Base-by-base conservation (phyloP, 2,797 vertebrate genomes). In the Syngnathus acus region DNA sequence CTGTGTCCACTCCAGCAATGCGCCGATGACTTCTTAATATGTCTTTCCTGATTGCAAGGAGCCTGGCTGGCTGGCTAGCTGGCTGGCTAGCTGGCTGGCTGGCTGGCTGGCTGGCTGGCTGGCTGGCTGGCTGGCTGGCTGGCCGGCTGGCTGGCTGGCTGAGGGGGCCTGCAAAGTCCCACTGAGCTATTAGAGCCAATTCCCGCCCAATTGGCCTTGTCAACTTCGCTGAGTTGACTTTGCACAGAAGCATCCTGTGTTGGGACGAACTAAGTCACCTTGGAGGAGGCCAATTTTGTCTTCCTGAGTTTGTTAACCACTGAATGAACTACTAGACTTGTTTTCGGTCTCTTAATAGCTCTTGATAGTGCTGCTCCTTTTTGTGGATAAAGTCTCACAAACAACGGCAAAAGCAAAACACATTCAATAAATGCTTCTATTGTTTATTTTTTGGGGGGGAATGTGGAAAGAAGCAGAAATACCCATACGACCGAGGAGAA, bases 271-370 rank as follows among this genome's bases (percentile, higher is more conserved):
- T 61, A 76, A 84, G 80, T 87, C 83, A 85, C 83, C 79, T 87
- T 88, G 85, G 84, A 82, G 54, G 26, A 37, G 82, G 78, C 82
- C 78, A 88, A 88, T 89, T 87, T 86, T 80, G 78, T 68, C 80
- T 73, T 84, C 84, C 72, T 81, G 70, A 66, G 74, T 70, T 71
- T 76, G 77, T 86, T 38, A 57, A 57, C 26, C 32, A 38, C 32
- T 17, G 14, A 37, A 37, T 57, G 8, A 37, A 13, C 26, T 57
- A 57, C 26, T 13, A 37, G 16, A 57, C 1, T 14, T 55, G 23
- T 6, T 26, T 54, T 54, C 13, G 21, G 23, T 26, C 23, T 32
- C 11, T 57, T 32, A 9, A 51, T 21, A n/a, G 8, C 17, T 8
- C 19, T 51, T 51, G 50, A 9, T 51, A 2, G 50, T 7, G 17